These are phyloP conservation scores for Heteromyza rotundicornis DNA, from an alignment of 2,888 invertebrate species.

Conservation along the genomic window DNA sequence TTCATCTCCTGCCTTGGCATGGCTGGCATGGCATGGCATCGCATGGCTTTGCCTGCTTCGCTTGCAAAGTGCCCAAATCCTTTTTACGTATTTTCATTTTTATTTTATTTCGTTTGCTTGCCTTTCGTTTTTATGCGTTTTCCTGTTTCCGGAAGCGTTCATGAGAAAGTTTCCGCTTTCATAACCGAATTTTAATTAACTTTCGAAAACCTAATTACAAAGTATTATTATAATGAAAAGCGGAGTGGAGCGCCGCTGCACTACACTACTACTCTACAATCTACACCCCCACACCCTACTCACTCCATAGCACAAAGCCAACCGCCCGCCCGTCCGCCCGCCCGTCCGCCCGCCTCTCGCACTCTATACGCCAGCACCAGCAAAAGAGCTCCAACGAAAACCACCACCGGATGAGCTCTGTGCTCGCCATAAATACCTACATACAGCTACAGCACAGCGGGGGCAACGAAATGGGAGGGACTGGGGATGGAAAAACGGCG, in stretches of 20 bases:
- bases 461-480: neutral
- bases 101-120: conserved; percentile 30
- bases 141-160: conserved; percentile 54
- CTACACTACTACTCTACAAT: neutral
- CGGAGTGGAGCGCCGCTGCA: conserved; percentile 23
- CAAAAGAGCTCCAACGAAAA: conserved; percentile 12
- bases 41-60: conserved; percentile 20
- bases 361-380: too few relatives aligned
- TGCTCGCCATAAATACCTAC: too few relatives aligned
- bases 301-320: neutral
- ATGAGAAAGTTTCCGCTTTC: conserved; percentile 61
- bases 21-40: neutral
- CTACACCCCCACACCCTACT: neutral
- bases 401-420: conserved; percentile 20
- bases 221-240: conserved; percentile 62
- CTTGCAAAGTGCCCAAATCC: conserved; percentile 36
- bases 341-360: too few relatives aligned
- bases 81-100: conserved; percentile 38
- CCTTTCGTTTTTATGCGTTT: conserved; percentile 39
- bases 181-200: conserved; percentile 63
- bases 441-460: too few relatives aligned
- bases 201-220: conserved; percentile 63
- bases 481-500: conserved; percentile 14
- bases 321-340: neutral
- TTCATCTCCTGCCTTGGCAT: conserved; percentile 13